phyloP scores from a whole-genome alignment of 2,113 vertebrate species.

The Takifugu flavidus region DNA sequence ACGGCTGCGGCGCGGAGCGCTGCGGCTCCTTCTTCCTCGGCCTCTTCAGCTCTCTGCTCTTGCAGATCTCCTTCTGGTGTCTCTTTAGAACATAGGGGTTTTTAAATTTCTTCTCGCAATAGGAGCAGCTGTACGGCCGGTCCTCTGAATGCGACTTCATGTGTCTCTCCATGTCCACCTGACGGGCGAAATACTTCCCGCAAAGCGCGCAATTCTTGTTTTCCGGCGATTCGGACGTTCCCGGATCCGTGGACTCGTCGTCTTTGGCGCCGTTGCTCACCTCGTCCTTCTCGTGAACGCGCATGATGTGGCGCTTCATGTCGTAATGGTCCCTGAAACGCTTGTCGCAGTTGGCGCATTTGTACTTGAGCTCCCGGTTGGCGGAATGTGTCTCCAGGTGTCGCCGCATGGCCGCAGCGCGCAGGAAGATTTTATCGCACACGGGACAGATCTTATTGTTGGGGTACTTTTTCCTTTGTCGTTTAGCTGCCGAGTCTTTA shows the following conservation, averaged over 20 bases:
- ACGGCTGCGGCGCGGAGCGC: background rate
- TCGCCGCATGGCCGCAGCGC: conserved; percentile 67
- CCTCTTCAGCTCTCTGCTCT: conserved; percentile 53
- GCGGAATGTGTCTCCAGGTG: conserved; percentile 64
- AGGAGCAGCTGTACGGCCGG: conserved; percentile 58
- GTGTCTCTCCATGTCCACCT: conserved; percentile 67
- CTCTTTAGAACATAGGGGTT: conserved; percentile 64
- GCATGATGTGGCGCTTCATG: conserved; percentile 69
- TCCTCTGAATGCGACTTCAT: conserved; percentile 72
- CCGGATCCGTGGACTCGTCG: conserved; percentile 16
- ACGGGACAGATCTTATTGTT: conserved; percentile 62
- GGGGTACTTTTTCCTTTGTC: conserved; percentile 54
- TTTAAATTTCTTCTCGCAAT: conserved; percentile 70
- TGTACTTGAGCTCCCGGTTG: conserved; percentile 64
- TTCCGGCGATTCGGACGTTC: conserved; percentile 27
- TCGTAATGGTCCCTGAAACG: conserved; percentile 70
- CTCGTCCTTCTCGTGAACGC: conserved; percentile 62
- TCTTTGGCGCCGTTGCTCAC: background rate
- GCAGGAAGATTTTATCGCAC: conserved; percentile 65
- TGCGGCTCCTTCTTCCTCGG: conserved; percentile 20
- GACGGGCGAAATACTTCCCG: conserved; percentile 64
- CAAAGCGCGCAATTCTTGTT: conserved; percentile 62
- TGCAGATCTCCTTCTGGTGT: conserved; percentile 68
- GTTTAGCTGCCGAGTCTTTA: conserved; percentile 24
- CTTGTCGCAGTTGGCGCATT: conserved; percentile 64